Evolutionary conservation across 2,888 invertebrate genomes (phyloP), one percentile per base, ranked within the genome.

Genomic region (Resseliella maxima): DNA sequence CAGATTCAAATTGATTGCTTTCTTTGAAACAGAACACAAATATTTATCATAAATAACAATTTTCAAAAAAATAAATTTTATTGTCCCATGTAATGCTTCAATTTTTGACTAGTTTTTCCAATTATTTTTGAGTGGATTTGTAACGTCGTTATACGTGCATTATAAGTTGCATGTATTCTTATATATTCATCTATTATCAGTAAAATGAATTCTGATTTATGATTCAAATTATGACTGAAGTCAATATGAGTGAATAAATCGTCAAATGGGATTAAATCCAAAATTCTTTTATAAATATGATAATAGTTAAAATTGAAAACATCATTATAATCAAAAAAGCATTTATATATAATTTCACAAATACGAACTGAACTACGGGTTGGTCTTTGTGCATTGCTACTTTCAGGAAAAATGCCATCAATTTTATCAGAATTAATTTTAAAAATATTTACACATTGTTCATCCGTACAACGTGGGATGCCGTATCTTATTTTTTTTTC

Each of bases 141-240:
- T 10, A 83, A 10, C 38, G 83, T 83, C 0, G 24, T 1, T 83
- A 38, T 2, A 12, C 38, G 36, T 5, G 83, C 83, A 21, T n/a
- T 38, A 24, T 38, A 12, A 0, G 83, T 83, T 15, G 83, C 83
- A 31, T 83, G 83, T 6, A 38, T 83, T 38, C 83, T 21, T 2
- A 83, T 38, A 38, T 83, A 83, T 83, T 83, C 83, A 27, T 83
- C 83, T 6, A 83, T 38, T 18, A 83, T 83, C 12, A 83, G n/a
- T 38, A 83, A 83, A 83, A 83, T 38, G 8, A 83, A 38, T n/a
- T 38, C 21, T 38, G 36, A 38, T 18, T 83, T 83, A n/a, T 83
- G 83, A 0, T 38, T 18, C 3, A n/a, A 0, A 83, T 83, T 24
- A 24, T 83, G 83, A 38, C 12, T 83, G 24, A 83, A 83, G 12